Evolutionary conservation across 1,140 invertebrate species (phyloP), one percentile per base, ranked within the genome.

Genomic region (Leptestheria dahalacensis): DNA sequence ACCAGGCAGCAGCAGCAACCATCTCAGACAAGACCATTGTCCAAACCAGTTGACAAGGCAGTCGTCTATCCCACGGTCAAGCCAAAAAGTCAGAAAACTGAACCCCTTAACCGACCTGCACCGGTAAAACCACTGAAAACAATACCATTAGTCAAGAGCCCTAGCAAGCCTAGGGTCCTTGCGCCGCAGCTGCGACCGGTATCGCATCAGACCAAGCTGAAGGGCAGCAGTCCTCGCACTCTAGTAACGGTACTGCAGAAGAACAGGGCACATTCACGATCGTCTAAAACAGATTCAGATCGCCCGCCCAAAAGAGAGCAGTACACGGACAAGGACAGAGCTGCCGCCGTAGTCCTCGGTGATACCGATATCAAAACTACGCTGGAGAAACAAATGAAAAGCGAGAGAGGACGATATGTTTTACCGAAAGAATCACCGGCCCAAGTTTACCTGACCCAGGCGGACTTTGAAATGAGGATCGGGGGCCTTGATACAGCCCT

Each of bases 271-370:
- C 18, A 18, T 54, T 51, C 49, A 11, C 52, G 29, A 9, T 26
- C 52, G 20, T 54, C 52, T 6, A 28, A 26, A n/a, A 4, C 52
- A 3, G 15, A 54, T 9, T 29, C 51, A 6, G 51, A 12, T 4
- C 11, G 20, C 25, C 58, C 48, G 15, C 41, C 21, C 47, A 57
- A 60, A 18, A 25, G 54, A 11, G 88, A 91, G 67, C 70, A 86
- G 12, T 92, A 91, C 67, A 91, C 87, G 10, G 89, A 92, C 69
- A 92, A 91, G 67, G 89, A 91, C 69, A 72, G 89, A 10, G 89
- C 89, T 0, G 88, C 89, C 0, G 88, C 88, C 1, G 88, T 91
- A 3, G 86, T 87, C 64, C 79, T 90, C 76, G 86, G 86, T 0
- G 82, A 75, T 61, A 74, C 81, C 50, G 88, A 92, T 68, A 91